A percentile compares a stretch with the other conserved stretches of the same genome.
Conservation (phyloP, 2,113 vertebrate species). For the Gadus chalcogrammus region DNA sequence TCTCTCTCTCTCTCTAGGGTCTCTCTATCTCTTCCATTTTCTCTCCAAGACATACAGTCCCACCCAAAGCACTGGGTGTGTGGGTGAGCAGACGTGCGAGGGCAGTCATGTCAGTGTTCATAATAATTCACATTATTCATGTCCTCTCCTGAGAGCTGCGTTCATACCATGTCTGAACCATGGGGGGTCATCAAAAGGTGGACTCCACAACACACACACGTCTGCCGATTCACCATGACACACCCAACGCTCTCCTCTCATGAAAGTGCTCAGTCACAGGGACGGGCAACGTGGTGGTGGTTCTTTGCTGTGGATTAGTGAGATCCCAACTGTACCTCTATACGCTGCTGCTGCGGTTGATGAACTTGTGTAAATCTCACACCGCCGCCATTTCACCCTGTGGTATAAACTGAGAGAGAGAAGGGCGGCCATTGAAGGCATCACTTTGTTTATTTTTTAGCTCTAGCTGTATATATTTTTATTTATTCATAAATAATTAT, state of each 20-base stretch:
- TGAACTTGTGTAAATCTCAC: too few relatives aligned
- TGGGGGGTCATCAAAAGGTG: slow-evolving; percentile 8
- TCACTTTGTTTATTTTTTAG: too few relatives aligned
- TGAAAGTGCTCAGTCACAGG: neutral
- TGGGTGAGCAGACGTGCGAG: slow-evolving; percentile 16
- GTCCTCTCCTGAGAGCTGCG: neutral
- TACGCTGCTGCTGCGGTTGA: neutral
- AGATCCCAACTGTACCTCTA: too few relatives aligned
- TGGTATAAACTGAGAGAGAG: too few relatives aligned
- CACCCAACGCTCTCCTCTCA: neutral
- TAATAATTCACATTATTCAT: neutral
- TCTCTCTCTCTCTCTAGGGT: too few relatives aligned
- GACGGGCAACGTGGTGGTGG: neutral
- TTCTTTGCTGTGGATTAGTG: neutral
- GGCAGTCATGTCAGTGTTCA: neutral
- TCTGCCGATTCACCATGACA: neutral
- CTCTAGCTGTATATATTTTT: too few relatives aligned
- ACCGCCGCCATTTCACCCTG: too few relatives aligned
- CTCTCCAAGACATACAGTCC: too few relatives aligned
- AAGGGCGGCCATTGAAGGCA: too few relatives aligned
- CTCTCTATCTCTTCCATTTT: neutral
- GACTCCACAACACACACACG: neutral
- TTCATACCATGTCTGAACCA: neutral
- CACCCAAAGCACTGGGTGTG: neutral
- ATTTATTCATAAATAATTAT: too few relatives aligned